Evolutionary conservation across 2,888 invertebrate genomes (phyloP).

Genomic region (Cephalotes varians): DNA sequence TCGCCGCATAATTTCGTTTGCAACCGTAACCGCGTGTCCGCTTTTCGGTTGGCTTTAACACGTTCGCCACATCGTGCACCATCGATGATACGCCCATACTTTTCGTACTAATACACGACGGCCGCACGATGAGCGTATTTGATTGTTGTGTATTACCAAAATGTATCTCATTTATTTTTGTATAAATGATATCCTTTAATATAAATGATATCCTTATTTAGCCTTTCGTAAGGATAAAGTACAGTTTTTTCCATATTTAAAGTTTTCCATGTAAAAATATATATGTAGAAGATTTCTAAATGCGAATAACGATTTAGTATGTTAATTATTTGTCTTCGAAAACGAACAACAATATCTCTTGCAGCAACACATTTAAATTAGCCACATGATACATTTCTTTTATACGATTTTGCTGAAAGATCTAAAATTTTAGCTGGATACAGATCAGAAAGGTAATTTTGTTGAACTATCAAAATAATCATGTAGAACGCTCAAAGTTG

Average conservation of each 20-base stretch:
- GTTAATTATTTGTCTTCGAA: not conserved
- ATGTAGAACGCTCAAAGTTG: no score
- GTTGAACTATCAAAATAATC: no score
- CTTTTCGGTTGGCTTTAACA: constrained; percentile 30
- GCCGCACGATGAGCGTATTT: not conserved
- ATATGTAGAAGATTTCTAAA: not conserved
- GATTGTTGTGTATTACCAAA: not conserved
- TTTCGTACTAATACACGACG: not conserved
- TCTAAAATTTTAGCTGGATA: no score
- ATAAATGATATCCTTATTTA: no score
- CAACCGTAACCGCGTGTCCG: constrained; percentile 37
- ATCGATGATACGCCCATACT: not conserved
- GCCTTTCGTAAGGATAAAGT: not conserved
- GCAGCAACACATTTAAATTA: not conserved
- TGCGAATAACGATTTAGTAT: not conserved
- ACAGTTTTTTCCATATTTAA: not conserved
- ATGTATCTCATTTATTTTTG: not conserved
- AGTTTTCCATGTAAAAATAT: no score
- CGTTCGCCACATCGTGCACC: not conserved
- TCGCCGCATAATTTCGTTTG: constrained; percentile 49
- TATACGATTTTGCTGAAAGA: no score
- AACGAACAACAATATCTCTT: not conserved
- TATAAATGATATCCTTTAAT: not conserved
- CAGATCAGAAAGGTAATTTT: no score
- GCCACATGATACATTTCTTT: not conserved